These are phyloP conservation scores for Drosophila asahinai DNA, from an alignment of 1,140 invertebrate species.

Conservation along the genomic window DNA sequence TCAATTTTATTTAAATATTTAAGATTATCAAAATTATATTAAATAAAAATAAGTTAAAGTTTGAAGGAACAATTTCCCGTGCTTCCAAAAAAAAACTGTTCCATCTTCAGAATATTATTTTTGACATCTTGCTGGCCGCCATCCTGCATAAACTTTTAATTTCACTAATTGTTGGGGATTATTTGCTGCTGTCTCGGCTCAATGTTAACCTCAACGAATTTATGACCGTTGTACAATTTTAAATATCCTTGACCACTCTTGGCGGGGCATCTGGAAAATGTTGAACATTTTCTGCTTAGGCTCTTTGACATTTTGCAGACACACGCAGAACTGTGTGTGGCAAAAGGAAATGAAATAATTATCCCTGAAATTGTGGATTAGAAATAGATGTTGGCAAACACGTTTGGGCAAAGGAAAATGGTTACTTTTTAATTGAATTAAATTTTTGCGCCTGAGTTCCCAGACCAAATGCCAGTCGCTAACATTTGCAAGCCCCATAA, in stretches of 20 bases:
- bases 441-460: slow-evolving; percentile 35
- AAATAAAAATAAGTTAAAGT: neutral
- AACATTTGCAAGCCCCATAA: slow-evolving; percentile 64
- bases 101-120: neutral
- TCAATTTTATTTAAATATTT: no score
- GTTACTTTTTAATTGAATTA: slow-evolving; percentile 38
- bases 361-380: slow-evolving; percentile 61
- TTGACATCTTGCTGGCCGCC: neutral
- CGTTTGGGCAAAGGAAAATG: slow-evolving; percentile 1
- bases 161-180: slow-evolving; percentile 71
- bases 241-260: slow-evolving; percentile 41
- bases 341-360: slow-evolving; percentile 54
- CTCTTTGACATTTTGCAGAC: slow-evolving; percentile 69
- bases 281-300: slow-evolving; percentile 39
- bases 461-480: slow-evolving; percentile 54
- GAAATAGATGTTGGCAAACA: slow-evolving; percentile 28
- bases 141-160: slow-evolving; percentile 54
- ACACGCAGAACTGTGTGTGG: slow-evolving; percentile 25
- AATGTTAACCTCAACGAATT: slow-evolving; percentile 62
- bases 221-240: slow-evolving; percentile 60
- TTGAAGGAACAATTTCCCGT: neutral
- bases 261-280: slow-evolving; percentile 59
- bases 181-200: slow-evolving; percentile 53
- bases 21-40: no score
- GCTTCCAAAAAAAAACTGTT: neutral